These are phyloP conservation scores for Drosophila virilis DNA, from an alignment of 1,140 invertebrate species.

Conservation along the genomic window DNA sequence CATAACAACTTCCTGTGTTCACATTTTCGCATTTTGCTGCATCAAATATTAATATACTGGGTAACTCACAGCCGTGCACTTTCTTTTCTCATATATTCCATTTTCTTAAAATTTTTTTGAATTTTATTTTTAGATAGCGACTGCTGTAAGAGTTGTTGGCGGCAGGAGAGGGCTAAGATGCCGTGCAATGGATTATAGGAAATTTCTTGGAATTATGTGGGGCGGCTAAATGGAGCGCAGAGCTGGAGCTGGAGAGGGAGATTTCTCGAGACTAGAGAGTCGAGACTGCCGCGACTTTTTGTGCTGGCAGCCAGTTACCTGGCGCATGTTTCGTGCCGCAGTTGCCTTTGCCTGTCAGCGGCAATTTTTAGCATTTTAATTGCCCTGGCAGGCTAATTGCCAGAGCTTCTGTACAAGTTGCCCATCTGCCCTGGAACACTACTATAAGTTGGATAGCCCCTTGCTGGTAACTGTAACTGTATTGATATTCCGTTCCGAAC, in stretches of 20 bases:
- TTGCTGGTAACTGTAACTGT: neutral
- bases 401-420: neutral
- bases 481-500: constrained; percentile 11
- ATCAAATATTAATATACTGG: neutral
- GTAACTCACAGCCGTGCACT: neutral
- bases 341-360: constrained; percentile 20
- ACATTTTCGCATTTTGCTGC: too few relatives aligned
- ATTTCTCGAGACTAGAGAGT: neutral
- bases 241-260: neutral
- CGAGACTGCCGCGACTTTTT: neutral
- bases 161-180: neutral
- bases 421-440: neutral
- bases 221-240: constrained; percentile 50
- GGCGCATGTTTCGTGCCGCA: constrained; percentile 14
- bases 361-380: constrained; percentile 39
- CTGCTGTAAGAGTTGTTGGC: constrained; percentile 16
- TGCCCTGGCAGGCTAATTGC: constrained; percentile 36
- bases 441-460: neutral
- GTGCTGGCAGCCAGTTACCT: constrained; percentile 5
- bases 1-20: too few relatives aligned
- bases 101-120: constrained; percentile 38
- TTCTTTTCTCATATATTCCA: neutral
- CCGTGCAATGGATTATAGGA: constrained; percentile 45
- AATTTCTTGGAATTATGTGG: constrained; percentile 76
- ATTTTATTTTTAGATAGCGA: constrained; percentile 63